Evolutionary conservation across 2,888 invertebrate species (phyloP), one percentile per base, ranked within the genome.

Genomic region (Strigamia transsilvanica): DNA sequence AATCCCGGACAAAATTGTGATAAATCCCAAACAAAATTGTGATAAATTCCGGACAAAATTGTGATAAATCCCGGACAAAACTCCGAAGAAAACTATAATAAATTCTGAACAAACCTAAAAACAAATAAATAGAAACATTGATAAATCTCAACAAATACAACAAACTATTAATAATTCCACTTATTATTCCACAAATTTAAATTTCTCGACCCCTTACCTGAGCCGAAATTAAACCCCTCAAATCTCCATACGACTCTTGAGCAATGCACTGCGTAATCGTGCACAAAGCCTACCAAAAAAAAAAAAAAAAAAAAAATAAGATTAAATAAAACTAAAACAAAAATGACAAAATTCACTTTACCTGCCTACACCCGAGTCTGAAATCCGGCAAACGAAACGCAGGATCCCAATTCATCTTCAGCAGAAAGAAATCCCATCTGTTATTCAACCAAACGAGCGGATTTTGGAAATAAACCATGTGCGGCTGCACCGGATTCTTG

Each of bases 391-490:
- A 73, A 27, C 32, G 23, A 10, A 73, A 73, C 2, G 23, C 32
- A 2, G 73, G 73, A 32, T 73, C 73, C 73, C 73, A 73, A 13
- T 27, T 27, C 13, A 27, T n/a, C 13, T 32, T 21, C 2, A 73
- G 73, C 13, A 73, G 21, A 73, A 73, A 73, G 32, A 73, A 73
- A 27, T 73, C 73, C 73, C 73, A 73, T 13, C 73, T 21, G 73
- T 73, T 73, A 32, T 3, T 21, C 13, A 73, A 32, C 73, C 73
- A 73, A 13, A 73, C 32, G 21, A 73, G 13, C 15, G 73, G 73
- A 21, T 73, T 73, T 32, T 73, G 73, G 73, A 73, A 27, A 73
- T 73, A 73, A 73, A 73, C 21, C 73, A 73, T 73, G 10, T 32
- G 73, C 12, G 73, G 73, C 21, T 73, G 23, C 18, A 73, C 73